Conservation (phyloP, 2,888 invertebrate species). For the Syritta pipiens region DNA sequence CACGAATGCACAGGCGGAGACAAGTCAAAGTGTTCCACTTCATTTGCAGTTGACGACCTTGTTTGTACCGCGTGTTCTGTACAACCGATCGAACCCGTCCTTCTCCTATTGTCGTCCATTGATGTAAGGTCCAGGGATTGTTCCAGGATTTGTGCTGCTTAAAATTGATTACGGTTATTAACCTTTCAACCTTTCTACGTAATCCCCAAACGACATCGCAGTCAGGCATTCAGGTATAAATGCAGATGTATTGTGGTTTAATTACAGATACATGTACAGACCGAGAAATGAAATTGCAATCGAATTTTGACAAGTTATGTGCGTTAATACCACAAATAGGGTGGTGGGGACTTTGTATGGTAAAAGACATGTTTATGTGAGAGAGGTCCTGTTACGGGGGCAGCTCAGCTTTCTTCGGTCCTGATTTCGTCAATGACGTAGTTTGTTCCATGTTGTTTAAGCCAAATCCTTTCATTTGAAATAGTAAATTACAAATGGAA, state of each 20-base stretch:
- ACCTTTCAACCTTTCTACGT: constrained; percentile 32
- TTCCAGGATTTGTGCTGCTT: constrained; percentile 28
- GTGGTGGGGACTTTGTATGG: constrained; percentile 4
- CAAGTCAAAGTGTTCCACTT: neutral
- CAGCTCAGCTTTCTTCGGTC: neutral
- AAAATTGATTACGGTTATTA: constrained; percentile 58
- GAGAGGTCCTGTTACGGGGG: neutral
- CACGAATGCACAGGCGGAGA: constrained; percentile 8
- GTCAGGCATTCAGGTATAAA: constrained; percentile 19
- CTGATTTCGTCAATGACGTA: too few relatives aligned
- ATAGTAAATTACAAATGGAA: too few relatives aligned
- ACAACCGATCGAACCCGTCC: neutral
- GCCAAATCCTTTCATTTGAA: constrained; percentile 1
- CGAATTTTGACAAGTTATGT: constrained; percentile 56
- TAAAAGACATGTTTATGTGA: constrained; percentile 29
- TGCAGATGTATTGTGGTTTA: constrained; percentile 52
- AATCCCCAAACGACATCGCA: constrained; percentile 17
- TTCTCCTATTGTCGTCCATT: neutral
- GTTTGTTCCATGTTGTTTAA: neutral
- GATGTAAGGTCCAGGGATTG: constrained; percentile 1
- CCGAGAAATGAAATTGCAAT: constrained; percentile 53
- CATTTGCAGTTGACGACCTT: neutral
- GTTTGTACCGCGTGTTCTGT: neutral
- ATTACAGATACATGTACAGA: constrained; percentile 17
- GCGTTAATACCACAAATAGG: constrained; percentile 26